These are phyloP conservation scores for Andinoacara biseriatus DNA, from an alignment of 2,113 vertebrate species.

Conservation along the genomic window DNA sequence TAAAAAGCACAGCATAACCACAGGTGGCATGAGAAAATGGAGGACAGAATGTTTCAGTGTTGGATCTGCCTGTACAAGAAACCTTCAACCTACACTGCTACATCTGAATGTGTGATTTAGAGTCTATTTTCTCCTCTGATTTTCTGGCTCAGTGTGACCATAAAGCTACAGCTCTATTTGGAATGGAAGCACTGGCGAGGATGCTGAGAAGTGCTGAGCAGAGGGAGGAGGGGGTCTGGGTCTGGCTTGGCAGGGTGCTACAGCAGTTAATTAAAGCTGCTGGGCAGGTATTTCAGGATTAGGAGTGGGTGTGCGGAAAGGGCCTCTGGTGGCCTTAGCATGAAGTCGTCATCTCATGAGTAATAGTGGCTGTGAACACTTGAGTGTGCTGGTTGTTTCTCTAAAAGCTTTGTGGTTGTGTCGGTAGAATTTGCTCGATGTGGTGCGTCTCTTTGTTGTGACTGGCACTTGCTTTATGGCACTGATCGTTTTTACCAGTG, in stretches of 20 bases:
- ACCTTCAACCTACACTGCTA: slow-evolving; percentile 63
- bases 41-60: slow-evolving; percentile 55
- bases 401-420: neutral
- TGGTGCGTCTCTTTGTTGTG: slow-evolving; percentile 10
- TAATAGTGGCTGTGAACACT: slow-evolving; percentile 26
- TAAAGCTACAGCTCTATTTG: slow-evolving; percentile 48
- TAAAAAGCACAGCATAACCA: slow-evolving; percentile 39
- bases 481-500: neutral
- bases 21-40: slow-evolving; percentile 50
- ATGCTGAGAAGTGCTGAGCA: slow-evolving; percentile 13
- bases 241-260: slow-evolving; percentile 40
- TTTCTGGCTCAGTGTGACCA: slow-evolving; percentile 47
- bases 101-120: slow-evolving; percentile 63
- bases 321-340: slow-evolving; percentile 13
- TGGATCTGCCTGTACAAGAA: slow-evolving; percentile 57
- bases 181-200: slow-evolving; percentile 23
- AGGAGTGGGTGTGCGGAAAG: slow-evolving; percentile 46
- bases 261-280: slow-evolving; percentile 61
- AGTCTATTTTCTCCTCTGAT: slow-evolving; percentile 65
- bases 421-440: neutral
- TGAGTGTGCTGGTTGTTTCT: slow-evolving; percentile 16
- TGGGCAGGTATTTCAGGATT: slow-evolving; percentile 67
- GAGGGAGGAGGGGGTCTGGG: neutral
- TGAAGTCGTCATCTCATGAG: slow-evolving; percentile 31
- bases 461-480: neutral